phyloP scores from a whole-genome alignment of 37 sponge, comb jelly and placozoan species.

The Petrosia ficiformis region DNA sequence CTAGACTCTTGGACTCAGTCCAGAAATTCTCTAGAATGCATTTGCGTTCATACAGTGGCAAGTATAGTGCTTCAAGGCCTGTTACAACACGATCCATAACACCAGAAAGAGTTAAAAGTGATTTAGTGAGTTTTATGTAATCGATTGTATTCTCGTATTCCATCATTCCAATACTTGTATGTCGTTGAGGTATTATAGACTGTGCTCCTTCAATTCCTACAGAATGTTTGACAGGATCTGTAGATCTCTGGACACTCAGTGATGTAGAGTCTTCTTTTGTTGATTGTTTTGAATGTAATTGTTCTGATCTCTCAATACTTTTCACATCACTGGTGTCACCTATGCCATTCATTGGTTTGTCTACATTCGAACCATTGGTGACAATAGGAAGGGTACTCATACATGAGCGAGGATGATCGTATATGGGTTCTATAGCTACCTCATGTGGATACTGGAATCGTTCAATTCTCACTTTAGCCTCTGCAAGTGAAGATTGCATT shows the following conservation, averaged over 20 bases:
- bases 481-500: neutral
- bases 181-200: neutral
- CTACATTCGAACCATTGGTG: no score
- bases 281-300: no score
- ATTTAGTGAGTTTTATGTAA: neutral
- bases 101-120: neutral
- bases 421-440: neutral
- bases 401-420: neutral
- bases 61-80: neutral
- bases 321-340: no score
- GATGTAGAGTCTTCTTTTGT: neutral
- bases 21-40: constrained; percentile 13
- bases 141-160: neutral
- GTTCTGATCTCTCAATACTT: no score
- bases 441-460: neutral
- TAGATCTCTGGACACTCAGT: neutral
- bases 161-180: neutral
- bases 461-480: neutral
- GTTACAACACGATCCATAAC: neutral
- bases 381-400: neutral
- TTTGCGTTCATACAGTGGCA: neutral
- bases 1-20: constrained; percentile 24
- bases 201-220: neutral
- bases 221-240: neutral
- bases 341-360: no score